Evolutionary conservation across 2,797 vertebrate genomes (phyloP).

Genomic region (Fistularia commersonii): DNA sequence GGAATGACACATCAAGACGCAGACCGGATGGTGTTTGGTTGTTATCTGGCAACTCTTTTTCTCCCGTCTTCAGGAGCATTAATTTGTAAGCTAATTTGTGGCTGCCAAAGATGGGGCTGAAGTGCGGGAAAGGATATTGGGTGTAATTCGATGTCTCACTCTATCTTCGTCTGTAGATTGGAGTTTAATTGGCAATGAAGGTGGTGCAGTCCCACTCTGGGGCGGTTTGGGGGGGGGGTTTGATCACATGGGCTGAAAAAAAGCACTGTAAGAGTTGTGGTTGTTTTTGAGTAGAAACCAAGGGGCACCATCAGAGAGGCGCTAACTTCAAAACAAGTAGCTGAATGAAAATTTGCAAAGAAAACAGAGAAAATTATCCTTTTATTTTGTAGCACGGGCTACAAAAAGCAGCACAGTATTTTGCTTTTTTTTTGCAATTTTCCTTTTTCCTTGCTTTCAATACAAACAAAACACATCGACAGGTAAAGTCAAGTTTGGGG

Average conservation of each 20-base stretch:
- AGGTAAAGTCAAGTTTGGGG: too few relatives aligned
- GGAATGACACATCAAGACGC: slow-evolving; percentile 55
- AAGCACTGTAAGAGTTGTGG: too few relatives aligned
- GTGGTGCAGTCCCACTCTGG: slow-evolving; percentile 43
- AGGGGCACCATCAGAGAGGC: slow-evolving; percentile 3
- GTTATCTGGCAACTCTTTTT: slow-evolving; percentile 58
- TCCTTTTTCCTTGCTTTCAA: too few relatives aligned
- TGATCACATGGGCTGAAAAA: slow-evolving; percentile 23
- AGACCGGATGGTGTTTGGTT: slow-evolving; percentile 62
- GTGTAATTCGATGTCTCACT: slow-evolving; percentile 69
- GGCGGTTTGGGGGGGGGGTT: slow-evolving; percentile 27
- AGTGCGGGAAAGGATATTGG: slow-evolving; percentile 71
- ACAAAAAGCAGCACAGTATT: too few relatives aligned
- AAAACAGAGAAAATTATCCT: neutral
- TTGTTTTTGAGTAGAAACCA: slow-evolving; percentile 10
- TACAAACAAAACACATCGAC: too few relatives aligned
- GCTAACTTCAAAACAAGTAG: slow-evolving; percentile 1
- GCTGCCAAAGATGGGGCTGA: slow-evolving; percentile 52
- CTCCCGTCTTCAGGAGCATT: slow-evolving; percentile 56
- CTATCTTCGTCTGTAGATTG: slow-evolving; percentile 67
- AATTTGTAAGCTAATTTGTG: slow-evolving; percentile 75
- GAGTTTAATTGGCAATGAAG: slow-evolving; percentile 72
- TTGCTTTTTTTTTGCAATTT: too few relatives aligned
- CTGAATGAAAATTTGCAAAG: slow-evolving; percentile 7
- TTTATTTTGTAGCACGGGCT: too few relatives aligned